Base-by-base conservation (phyloP, 2,113 vertebrate genomes). In the Hippopotamus amphibius region DNA sequence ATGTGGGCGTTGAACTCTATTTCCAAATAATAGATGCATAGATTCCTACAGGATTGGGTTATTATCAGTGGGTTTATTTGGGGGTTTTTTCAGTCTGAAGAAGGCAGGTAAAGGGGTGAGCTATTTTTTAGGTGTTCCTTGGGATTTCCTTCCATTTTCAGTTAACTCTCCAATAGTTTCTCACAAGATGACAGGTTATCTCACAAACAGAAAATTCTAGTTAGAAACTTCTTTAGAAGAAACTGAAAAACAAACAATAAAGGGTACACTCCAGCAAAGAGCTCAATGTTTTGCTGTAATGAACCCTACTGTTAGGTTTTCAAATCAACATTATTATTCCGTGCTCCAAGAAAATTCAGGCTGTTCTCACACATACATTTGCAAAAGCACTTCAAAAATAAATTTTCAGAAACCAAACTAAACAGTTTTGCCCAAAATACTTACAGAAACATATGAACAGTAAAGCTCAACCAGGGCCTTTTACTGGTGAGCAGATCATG, bases 301-400 rank as follows among this genome's bases (percentile, higher is more conserved):
- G 10, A 89, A 26, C 16, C 68, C 2, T 1, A 59, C 57, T 55
- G 43, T 43, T 21, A 84, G 53, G 5, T 68, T 96, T 74, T 77
- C 85, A 50, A 71, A 59, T 50, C 61, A 89, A 30, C 46, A 79
- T 79, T 61, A 69, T 30, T 90, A 85, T 43, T 69, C 43, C 85
- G 26, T 43, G n/a, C 10, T 71, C 12, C 63, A 85, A 90, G 33
- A 77, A 53, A 33, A 85, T 50, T 76, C 69, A 76, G 30, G 26
- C 33, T 82, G 22, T 43, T 71, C 71, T 53, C 63, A 53, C 24
- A 28, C 4, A 61, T 41, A 55, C 37, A 77, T 69, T 84, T 85
- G 61, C 16, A 41, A 84, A 93, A 84, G n/a, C 84, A 77, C 33
- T 84, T 72, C 66, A 46, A 89, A 86, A 96, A 77, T 71, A 93